Conservation (phyloP, 2,888 invertebrate genomes). For the Pristionchus exspectatus region DNA sequence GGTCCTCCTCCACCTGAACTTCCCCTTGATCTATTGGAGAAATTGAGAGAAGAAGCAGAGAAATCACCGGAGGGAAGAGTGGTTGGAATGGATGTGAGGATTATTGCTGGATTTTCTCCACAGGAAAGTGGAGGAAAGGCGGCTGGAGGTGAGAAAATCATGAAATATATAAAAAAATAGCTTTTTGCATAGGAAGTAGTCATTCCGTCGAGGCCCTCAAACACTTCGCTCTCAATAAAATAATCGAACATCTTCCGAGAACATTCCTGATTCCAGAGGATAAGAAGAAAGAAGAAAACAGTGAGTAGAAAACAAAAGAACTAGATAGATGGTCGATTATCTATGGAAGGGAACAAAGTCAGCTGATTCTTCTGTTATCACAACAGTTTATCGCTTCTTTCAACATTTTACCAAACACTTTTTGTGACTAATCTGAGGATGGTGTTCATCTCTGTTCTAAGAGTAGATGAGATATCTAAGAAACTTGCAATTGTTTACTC, state of each 20-base stretch:
- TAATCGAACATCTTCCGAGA: slow-evolving; percentile 21
- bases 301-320: slow-evolving; percentile 26
- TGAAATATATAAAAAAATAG: neutral
- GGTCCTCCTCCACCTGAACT: slow-evolving; percentile 45
- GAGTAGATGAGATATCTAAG: neutral
- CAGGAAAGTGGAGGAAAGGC: slow-evolving; percentile 1
- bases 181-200: neutral
- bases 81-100: slow-evolving; percentile 41
- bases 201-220: slow-evolving; percentile 13
- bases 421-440: neutral
- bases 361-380: slow-evolving; percentile 17
- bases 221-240: slow-evolving; percentile 22
- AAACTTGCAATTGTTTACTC: neutral
- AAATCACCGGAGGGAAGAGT: slow-evolving; percentile 14
- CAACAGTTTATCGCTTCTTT: neutral
- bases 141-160: neutral
- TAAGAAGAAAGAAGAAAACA: slow-evolving; percentile 32
- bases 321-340: neutral
- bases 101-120: slow-evolving; percentile 37
- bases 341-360: neutral
- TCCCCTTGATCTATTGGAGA: slow-evolving; percentile 21
- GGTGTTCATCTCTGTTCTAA: neutral
- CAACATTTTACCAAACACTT: neutral
- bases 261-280: slow-evolving; percentile 43
- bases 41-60: slow-evolving; percentile 19